Evolutionary conservation across 30 jellyfish, hydroid and myxozoan species (phyloP), one percentile per base, ranked within the genome.

Genomic region (Aurelia aurita): DNA sequence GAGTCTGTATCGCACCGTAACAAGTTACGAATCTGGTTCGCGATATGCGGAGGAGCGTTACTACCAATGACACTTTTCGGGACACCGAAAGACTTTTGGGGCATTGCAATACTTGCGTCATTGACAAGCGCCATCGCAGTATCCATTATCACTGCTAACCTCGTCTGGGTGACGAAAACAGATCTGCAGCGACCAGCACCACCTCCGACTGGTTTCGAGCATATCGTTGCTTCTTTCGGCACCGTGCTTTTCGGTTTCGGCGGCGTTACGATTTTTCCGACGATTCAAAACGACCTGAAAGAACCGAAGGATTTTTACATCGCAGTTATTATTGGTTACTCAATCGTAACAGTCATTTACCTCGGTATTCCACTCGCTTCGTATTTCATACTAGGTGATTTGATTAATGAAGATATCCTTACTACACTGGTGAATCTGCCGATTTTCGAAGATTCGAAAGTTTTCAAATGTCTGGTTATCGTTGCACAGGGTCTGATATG

Each of bases 41-140:
- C 93, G 9, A 71, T 95, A 3, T 89, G 96, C 60, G 98, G 97
- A 8, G 77, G 84, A 9, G 96, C 82, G 14, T 81, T 95, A 19
- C 82, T 95, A 27, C 99, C 99, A 62, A 54, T 95, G 85, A 95
- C 99, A 5, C 72, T 88, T 32, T 81, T 95, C 22, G 99, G 99
- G 14, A 87, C 99, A 25, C 99, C 99, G 32, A 95, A 95, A 69
- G 99, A 95, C 89, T 95, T 95, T 69, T 73, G 92, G 90, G 91
- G 90, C 28, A 77, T 95, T 21, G 99, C 98, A 16, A 66, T 95
- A 53, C 78, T 95, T 19, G 99, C 99, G n/a, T 85, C 97, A 39
- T 72, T 77, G 34, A 91, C 98, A 21, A 95, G 99, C 71, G 97
- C 81, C 25, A 58, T 79, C 19, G 99, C 98, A 15, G 96, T 96